Conservation (phyloP, 2,113 vertebrate genomes). For the Ceratotherium simum region DNA sequence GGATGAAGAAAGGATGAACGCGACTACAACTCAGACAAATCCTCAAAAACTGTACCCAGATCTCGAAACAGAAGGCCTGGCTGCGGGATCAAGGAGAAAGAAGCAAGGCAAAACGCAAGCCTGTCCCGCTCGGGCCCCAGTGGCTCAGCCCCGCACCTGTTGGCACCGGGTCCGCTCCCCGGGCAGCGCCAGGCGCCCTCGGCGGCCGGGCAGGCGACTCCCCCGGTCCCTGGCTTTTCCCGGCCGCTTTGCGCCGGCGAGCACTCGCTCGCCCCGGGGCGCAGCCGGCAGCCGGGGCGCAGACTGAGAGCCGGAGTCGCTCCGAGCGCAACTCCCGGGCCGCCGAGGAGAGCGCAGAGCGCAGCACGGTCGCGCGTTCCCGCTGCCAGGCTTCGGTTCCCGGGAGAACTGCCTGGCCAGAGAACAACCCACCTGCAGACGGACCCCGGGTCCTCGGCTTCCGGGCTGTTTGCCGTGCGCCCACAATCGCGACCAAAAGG, state of each 20-base stretch:
- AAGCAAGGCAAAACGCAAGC: background rate
- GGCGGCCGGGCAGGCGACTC: background rate
- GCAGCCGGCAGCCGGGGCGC: background rate
- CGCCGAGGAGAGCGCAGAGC: background rate
- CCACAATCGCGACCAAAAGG: background rate
- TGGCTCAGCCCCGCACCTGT: conserved; percentile 69
- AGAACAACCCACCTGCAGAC: conserved; percentile 52
- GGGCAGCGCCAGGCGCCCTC: background rate
- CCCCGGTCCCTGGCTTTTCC: background rate
- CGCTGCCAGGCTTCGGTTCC: background rate
- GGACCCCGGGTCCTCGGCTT: background rate
- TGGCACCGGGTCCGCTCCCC: background rate
- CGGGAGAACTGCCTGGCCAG: background rate
- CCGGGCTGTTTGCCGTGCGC: background rate
- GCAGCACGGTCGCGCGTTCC: background rate
- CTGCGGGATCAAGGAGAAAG: background rate
- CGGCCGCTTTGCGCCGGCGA: fast-evolving
- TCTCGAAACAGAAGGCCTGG: background rate
- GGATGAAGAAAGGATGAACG: background rate
- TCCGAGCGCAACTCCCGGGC: background rate
- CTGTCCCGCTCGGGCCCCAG: background rate
- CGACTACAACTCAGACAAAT: background rate
- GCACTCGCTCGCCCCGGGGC: background rate
- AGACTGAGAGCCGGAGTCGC: background rate
- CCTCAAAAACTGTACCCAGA: background rate